Percentiles rank a stretch among this genome's conserved stretches.
Evolutionary conservation across 2,113 vertebrate genomes (phyloP).

Genomic region (Eretmochelys imbricata): DNA sequence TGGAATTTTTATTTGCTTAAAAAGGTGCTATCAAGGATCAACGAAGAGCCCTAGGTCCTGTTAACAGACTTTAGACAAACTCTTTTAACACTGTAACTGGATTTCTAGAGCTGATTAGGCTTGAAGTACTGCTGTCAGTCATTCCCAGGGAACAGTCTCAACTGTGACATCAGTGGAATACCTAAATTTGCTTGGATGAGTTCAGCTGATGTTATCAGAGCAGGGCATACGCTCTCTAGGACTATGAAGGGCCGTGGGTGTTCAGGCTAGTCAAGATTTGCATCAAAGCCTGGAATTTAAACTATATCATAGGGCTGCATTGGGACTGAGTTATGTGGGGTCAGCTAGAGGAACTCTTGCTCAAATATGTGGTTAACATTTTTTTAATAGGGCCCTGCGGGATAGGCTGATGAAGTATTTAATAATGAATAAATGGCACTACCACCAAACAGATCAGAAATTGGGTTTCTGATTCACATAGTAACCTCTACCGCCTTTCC

Average conservation of each 20-base stretch:
- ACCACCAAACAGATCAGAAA: neutral
- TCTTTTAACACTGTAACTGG: neutral
- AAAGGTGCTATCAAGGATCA: neutral
- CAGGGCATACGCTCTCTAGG: neutral
- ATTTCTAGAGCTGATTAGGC: slow-evolving; percentile 1
- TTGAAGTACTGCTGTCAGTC: neutral
- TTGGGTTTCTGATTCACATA: slow-evolving; percentile 17
- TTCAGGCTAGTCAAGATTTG: neutral
- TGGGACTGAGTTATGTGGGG: neutral
- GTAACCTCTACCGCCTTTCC: neutral
- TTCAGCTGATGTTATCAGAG: neutral
- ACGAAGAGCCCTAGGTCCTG: neutral
- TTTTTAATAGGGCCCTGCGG: slow-evolving; percentile 37
- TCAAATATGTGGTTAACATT: slow-evolving; percentile 41
- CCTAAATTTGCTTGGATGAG: neutral
- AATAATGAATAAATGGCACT: slow-evolving; percentile 24
- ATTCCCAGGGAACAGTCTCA: neutral
- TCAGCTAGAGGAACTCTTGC: neutral
- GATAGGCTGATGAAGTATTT: slow-evolving; percentile 18
- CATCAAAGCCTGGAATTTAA: neutral
- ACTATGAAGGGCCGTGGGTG: neutral
- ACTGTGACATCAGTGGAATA: neutral
- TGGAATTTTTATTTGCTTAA: neutral
- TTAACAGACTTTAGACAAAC: neutral
- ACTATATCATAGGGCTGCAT: neutral